Conservation (phyloP, 1,140 invertebrate species). For the Holotrichia oblita region DNA sequence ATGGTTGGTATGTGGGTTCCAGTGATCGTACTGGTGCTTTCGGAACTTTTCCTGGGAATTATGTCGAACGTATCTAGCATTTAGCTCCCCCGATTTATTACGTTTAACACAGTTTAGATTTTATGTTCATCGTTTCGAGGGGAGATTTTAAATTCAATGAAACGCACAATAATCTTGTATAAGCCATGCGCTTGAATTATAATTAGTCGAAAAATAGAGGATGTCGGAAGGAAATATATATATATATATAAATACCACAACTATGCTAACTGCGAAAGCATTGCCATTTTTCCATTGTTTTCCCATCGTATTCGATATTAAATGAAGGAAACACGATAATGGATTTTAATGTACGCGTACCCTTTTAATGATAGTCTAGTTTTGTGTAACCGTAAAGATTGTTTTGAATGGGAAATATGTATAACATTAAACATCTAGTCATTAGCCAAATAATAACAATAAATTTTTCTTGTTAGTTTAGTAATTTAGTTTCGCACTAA, state of each 20-base stretch:
- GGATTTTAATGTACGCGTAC: background rate
- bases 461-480: conserved; percentile 11
- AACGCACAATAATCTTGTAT: too few relatives aligned
- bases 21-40: conserved; percentile 92
- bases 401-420: background rate
- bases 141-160: too few relatives aligned
- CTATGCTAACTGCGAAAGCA: conserved; percentile 48
- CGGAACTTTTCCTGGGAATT: conserved; percentile 98
- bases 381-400: too few relatives aligned
- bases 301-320: background rate
- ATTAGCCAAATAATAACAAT: conserved; percentile 55
- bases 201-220: too few relatives aligned
- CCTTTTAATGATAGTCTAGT: background rate
- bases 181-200: too few relatives aligned
- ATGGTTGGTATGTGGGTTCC: conserved; percentile 98
- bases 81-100: conserved; percentile 26
- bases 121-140: too few relatives aligned
- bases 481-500: conserved; percentile 26
- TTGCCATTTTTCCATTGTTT: conserved; percentile 44
- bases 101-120: background rate
- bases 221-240: too few relatives aligned
- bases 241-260: too few relatives aligned
- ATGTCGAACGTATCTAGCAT: conserved; percentile 83
- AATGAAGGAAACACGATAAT: background rate
- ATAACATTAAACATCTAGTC: conserved; percentile 54